A percentile compares a stretch with the other conserved stretches of the same genome.
phyloP scores from a whole-genome alignment of 1,140 invertebrate species.

The Aphidius gifuensis region DNA sequence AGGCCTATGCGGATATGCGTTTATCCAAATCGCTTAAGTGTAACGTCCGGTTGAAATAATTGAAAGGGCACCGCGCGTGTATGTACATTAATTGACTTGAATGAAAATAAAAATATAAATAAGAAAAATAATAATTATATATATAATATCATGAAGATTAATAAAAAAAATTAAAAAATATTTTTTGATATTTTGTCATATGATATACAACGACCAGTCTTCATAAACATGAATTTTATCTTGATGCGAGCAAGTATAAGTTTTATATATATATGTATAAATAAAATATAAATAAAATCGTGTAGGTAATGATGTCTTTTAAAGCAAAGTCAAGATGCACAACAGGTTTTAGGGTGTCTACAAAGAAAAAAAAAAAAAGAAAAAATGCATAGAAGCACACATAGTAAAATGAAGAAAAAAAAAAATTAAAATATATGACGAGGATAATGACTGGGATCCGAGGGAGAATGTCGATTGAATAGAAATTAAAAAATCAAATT shows the following conservation, averaged over 20 bases:
- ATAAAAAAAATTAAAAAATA: no score
- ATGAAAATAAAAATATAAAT: no score
- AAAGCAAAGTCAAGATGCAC: no score
- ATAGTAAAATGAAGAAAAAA: constrained; percentile 2
- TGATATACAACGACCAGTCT: no score
- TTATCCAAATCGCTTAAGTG: constrained; percentile 29
- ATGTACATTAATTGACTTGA: neutral
- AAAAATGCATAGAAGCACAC: neutral
- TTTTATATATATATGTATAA: no score
- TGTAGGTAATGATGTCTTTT: neutral
- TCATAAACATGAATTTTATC: no score
- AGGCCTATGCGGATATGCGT: constrained; percentile 26
- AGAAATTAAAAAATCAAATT: constrained; percentile 26
- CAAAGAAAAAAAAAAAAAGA: constrained; percentile 1
- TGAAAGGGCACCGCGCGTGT: constrained; percentile 24
- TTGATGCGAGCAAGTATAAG: no score
- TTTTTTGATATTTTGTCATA: no score
- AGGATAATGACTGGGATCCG: constrained; percentile 25
- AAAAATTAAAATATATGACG: constrained; percentile 8
- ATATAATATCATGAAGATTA: no score
- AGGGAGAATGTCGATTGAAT: constrained; percentile 18
- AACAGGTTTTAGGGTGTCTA: neutral
- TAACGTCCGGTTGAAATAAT: constrained; percentile 29
- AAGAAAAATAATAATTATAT: no score
- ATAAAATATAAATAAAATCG: no score